Evolutionary conservation across 2,888 invertebrate species (phyloP), one percentile per base, ranked within the genome.

Genomic region (Caenorhabditis virilis): DNA sequence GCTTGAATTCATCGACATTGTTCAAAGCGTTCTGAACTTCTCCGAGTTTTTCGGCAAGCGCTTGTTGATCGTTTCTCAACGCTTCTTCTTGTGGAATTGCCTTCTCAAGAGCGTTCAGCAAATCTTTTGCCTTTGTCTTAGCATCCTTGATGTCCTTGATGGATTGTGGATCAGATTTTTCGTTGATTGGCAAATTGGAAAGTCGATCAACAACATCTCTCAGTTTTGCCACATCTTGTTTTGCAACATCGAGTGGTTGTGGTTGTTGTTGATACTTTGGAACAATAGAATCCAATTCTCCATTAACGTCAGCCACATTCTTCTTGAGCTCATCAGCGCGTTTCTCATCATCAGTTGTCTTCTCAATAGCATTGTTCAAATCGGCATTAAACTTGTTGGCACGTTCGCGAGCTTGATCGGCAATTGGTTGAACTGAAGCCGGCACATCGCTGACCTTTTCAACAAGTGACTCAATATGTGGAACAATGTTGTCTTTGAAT

Each of bases 141-240:
- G 65, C 47, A 41, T 72, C 62, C 41, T 63, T 64, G 50, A 66
- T 47, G 49, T 62, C 54, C 25, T 58, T 58, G 46, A 60, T 66
- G 13, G 61, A 47, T 53, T 69, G 69, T 55, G 58, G 61, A 38
- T 58, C 55, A 35, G 26, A 30, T 48, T 62, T 58, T 26, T 64
- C 50, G 30, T 36, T 27, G 18, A 47, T 47, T 30, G 56, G 50
- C 42, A 62, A 30, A 27, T 48, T 48, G 49, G 25, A 49, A 16
- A 63, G 41, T 11, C 53, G 58, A 11, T 46, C 60, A 18, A 53
- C 15, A 36, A 56, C 43, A 20, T 36, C 18, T 23, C 59, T 50
- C 22, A 58, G 56, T 39, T 54, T 18, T 18, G 33, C 35, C 30
- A 47, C 46, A 42, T 62, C 54, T 22, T 57, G 36, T 18, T 60